Evolutionary conservation across 2,888 invertebrate species (phyloP).

Genomic region (Coronaproctus castanopsis): DNA sequence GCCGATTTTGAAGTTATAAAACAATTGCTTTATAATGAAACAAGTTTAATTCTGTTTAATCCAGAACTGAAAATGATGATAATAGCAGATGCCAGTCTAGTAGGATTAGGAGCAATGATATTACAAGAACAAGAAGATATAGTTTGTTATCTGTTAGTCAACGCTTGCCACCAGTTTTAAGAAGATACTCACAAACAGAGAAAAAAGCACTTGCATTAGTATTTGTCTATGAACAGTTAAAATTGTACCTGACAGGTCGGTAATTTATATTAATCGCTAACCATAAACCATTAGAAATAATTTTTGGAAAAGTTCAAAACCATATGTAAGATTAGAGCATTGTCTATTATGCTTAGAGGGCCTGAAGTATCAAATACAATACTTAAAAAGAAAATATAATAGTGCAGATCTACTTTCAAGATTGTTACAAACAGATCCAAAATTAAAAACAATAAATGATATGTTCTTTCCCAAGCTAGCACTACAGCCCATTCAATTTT

Average conservation of each 20-base stretch:
- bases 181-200: slow-evolving; percentile 4
- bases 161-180: not conserved
- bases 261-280: slow-evolving; percentile 3
- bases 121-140: not conserved
- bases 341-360: not conserved
- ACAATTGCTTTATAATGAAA: no score
- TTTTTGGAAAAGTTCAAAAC: slow-evolving; percentile 3
- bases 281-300: slow-evolving; percentile 5
- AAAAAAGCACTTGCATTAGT: slow-evolving; percentile 3
- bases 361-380: not conserved
- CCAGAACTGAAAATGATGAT: not conserved
- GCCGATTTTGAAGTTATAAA: no score
- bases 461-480: not conserved
- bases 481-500: not conserved
- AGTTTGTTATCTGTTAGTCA: slow-evolving; percentile 4
- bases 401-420: slow-evolving; percentile 2
- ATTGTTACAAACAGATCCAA: not conserved
- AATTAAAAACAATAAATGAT: not conserved
- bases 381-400: slow-evolving; percentile 4
- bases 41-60: no score
- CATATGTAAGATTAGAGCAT: slow-evolving; percentile 1
- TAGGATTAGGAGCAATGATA: slow-evolving; percentile 2
- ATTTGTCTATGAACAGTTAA: not conserved
- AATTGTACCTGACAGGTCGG: slow-evolving; percentile 5
- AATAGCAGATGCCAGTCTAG: slow-evolving; percentile 1